Conservation (phyloP, 2,888 invertebrate species). For the Coecobrya sp. region DNA sequence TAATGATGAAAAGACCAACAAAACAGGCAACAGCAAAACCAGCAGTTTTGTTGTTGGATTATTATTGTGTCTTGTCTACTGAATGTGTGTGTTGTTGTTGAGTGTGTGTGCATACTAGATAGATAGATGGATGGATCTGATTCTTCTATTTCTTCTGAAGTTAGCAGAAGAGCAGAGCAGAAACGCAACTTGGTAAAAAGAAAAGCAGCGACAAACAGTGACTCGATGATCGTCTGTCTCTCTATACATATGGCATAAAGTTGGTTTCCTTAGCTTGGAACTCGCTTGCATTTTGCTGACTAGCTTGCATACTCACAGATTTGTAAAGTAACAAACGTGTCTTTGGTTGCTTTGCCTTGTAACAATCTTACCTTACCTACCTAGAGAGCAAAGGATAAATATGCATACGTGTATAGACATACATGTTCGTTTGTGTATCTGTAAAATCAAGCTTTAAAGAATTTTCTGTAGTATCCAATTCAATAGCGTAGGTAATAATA, state of each 20-base stretch:
- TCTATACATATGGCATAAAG: slow-evolving; percentile 64
- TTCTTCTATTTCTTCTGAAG: slow-evolving; percentile 32
- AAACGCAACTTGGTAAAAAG: slow-evolving; percentile 55
- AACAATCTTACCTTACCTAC: slow-evolving; percentile 42
- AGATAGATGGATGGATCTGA: slow-evolving; percentile 72
- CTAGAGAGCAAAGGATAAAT: slow-evolving; percentile 41
- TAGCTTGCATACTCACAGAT: slow-evolving; percentile 60
- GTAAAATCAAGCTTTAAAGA: slow-evolving; percentile 74
- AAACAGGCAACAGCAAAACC: slow-evolving; percentile 76
- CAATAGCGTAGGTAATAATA: neutral
- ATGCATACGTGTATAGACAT: slow-evolving; percentile 23
- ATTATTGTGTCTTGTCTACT: slow-evolving; percentile 72
- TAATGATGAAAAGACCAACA: slow-evolving; percentile 76
- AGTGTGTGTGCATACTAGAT: slow-evolving; percentile 36
- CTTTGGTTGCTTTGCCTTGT: slow-evolving; percentile 5
- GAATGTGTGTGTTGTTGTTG: slow-evolving; percentile 36
- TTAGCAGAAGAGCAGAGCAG: slow-evolving; percentile 46
- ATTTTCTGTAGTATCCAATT: slow-evolving; percentile 47
- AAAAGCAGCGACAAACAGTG: slow-evolving; percentile 79
- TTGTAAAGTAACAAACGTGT: slow-evolving; percentile 73
- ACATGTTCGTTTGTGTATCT: slow-evolving; percentile 40
- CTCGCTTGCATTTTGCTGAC: neutral
- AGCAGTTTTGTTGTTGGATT: slow-evolving; percentile 72
- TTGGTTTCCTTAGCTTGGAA: slow-evolving; percentile 34
- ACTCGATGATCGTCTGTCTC: slow-evolving; percentile 79